phyloP scores from a whole-genome alignment of 2,797 vertebrate genomes.

The Crossoptilon crossoptilon region DNA sequence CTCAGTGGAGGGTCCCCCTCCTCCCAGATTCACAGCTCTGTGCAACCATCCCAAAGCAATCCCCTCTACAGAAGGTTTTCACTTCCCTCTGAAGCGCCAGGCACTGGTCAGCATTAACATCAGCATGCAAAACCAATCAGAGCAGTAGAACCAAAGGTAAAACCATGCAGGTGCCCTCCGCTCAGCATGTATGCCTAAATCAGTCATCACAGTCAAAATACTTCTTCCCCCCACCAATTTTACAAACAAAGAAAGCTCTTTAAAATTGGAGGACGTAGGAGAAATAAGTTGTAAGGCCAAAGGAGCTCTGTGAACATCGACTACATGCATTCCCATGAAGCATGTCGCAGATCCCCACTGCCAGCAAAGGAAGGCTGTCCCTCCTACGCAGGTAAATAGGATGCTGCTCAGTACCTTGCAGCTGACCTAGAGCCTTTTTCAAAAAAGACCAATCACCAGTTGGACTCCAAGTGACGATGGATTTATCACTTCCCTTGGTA shows the following conservation, averaged over 20 bases:
- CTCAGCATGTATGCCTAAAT: accelerated
- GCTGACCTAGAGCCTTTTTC: neutral
- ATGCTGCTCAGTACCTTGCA: neutral
- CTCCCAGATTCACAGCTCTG: neutral
- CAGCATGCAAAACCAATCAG: neutral
- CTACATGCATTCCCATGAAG: neutral
- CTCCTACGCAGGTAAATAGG: neutral
- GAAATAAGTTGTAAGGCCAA: neutral
- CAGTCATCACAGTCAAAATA: neutral
- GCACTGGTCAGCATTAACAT: neutral
- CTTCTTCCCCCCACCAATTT: neutral
- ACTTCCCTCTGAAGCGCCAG: neutral
- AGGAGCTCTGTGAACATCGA: neutral
- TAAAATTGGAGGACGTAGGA: neutral
- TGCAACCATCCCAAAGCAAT: neutral
- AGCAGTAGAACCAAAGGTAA: neutral
- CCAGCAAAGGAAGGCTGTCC: neutral
- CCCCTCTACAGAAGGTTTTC: neutral
- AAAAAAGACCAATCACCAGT: neutral
- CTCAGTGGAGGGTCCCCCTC: neutral
- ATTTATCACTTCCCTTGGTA: slow-evolving; percentile 65
- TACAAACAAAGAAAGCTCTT: neutral
- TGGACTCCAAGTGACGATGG: slow-evolving; percentile 34
- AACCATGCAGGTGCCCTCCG: accelerated
- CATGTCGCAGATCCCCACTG: neutral